Evolutionary conservation across 2,113 vertebrate species (phyloP), one percentile per base, ranked within the genome.

Genomic region (Onychorhynchus coronatus): DNA sequence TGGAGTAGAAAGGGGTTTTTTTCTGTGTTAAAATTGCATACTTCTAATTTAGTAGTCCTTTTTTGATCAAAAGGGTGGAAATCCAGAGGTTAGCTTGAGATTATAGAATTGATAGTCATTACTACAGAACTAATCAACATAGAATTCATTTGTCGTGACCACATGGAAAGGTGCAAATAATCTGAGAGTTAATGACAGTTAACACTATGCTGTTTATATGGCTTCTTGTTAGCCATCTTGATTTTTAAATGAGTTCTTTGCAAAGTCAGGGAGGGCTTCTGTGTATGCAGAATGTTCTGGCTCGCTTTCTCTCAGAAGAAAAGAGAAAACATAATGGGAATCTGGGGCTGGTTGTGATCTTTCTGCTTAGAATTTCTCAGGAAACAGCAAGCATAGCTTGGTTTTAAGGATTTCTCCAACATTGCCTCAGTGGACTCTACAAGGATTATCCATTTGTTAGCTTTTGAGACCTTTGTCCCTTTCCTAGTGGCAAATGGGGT

Each of bases 401-500:
- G 17, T 76, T 82, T 94, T 49, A 44, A 85, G 31, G n/a, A 22
- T 33, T 92, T 56, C 16, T 83, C 25, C 52, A 44, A n/a, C 28
- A 76, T 82, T 6, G 27, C 28, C 8, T 91, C 39, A 50, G 2
- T 50, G 0, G 0, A 49, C 53, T 71, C 15, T 50, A 13, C 6
- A 28, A 39, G 12, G 18, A 25, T 76, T 76, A 77, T 47, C 41
- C 2, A 2, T 62, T 39, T 63, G 33, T 24, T 89, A 73, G 10
- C 17, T 58, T 77, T 17, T 61, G 41, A 65, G 47, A 30, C 15
- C 39, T 79, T 56, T 81, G 17, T 8, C 41, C 50, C 44, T 80
- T 86, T 68, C 59, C 70, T 90, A 5, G n/a, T 53, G 62, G 42
- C 39, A 81, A 46, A 49, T 59, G 47, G 16, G 12, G 47, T 77